Percentiles rank a stretch among this genome's conserved stretches.
phyloP scores from a whole-genome alignment of 2,797 vertebrate genomes.

The Girardinus metallicus region DNA sequence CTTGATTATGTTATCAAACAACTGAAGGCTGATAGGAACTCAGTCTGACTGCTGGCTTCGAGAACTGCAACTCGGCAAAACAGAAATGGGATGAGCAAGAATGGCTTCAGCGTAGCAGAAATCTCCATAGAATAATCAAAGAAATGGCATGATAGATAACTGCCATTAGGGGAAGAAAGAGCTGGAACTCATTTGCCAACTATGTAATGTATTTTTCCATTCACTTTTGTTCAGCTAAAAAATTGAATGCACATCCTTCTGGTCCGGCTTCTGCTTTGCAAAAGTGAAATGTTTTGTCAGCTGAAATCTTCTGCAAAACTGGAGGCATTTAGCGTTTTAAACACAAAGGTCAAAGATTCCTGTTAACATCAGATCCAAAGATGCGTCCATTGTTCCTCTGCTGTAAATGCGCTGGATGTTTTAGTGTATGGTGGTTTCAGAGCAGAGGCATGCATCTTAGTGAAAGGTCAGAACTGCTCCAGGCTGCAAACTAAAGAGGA shows the following conservation, averaged over 20 bases:
- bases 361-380: conserved; percentile 1
- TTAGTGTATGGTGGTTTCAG: not conserved
- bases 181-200: conserved; percentile 35
- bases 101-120: conserved; percentile 57
- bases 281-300: conserved; percentile 23
- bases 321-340: conserved; percentile 1
- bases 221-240: conserved; percentile 24
- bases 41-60: conserved; percentile 43
- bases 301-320: not conserved
- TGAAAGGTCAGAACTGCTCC: conserved; percentile 52
- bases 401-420: not conserved
- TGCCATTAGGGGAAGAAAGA: conserved; percentile 43
- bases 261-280: not conserved
- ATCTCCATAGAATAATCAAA: conserved; percentile 54
- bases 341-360: not conserved
- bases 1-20: conserved; percentile 49
- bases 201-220: conserved; percentile 1
- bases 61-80: conserved; percentile 58
- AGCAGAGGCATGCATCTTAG: conserved; percentile 45
- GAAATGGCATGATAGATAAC: conserved; percentile 53
- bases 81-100: conserved; percentile 43
- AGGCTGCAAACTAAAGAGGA: conserved; percentile 45
- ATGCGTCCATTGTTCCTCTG: not conserved
- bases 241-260: not conserved
- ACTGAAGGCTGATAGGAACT: conserved; percentile 45